Conservation (phyloP, 2,888 invertebrate genomes). For the Heliconius ethilla region DNA sequence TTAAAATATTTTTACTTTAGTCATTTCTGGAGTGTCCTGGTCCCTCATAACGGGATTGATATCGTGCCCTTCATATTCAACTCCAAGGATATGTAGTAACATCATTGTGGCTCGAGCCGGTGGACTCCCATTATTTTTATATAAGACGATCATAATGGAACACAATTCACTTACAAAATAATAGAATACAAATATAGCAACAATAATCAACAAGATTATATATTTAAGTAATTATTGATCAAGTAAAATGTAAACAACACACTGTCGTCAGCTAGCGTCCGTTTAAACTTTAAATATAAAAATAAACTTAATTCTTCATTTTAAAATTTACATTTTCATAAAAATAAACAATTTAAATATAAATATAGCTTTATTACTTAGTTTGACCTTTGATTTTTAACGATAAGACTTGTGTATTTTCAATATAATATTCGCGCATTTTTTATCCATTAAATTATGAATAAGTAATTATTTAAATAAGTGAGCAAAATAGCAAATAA, state of each 20-base stretch:
- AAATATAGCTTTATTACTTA: not conserved
- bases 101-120: constrained; percentile 71
- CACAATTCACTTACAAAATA: not conserved
- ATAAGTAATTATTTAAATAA: no score
- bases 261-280: not conserved
- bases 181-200: not conserved
- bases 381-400: not conserved
- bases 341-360: not conserved
- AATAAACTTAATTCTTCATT: not conserved
- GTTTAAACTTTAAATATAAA: not conserved
- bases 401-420: no score
- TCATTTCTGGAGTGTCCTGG: constrained; percentile 65
- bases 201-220: not conserved
- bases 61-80: constrained; percentile 55
- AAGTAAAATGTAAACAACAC: not conserved
- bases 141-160: constrained; percentile 54
- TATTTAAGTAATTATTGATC: not conserved
- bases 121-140: constrained; percentile 66
- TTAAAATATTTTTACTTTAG: no score
- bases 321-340: not conserved
- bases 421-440: not conserved
- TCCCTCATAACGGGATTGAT: constrained; percentile 67
- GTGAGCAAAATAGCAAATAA: no score
- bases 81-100: constrained; percentile 62
- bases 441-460: not conserved